phyloP scores from a whole-genome alignment of 1,140 invertebrate species.

The Drosophila rhopaloa region DNA sequence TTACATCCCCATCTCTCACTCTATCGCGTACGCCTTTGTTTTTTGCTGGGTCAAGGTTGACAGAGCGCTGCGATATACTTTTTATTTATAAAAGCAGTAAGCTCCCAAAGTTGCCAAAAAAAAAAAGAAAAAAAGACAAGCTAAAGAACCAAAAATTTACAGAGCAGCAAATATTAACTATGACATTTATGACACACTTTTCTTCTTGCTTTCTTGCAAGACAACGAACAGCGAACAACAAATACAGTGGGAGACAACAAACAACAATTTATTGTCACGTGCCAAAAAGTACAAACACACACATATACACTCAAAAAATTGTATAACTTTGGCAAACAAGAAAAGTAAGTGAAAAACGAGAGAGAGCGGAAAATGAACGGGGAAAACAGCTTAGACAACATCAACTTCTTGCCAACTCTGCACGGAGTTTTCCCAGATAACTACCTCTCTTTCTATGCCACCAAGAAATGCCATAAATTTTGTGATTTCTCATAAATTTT shows the following conservation, averaged over 20 bases:
- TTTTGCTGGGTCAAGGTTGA: slow-evolving; percentile 74
- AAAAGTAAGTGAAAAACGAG: slow-evolving; percentile 68
- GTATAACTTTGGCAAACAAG: slow-evolving; percentile 74
- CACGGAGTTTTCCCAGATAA: slow-evolving; percentile 17
- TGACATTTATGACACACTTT: slow-evolving; percentile 82
- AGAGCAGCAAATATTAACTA: slow-evolving; percentile 80
- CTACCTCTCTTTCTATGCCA: slow-evolving; percentile 21
- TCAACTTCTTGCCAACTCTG: slow-evolving; percentile 63
- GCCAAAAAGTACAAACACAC: slow-evolving; percentile 72
- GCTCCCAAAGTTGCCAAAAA: slow-evolving; percentile 60
- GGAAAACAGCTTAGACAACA: slow-evolving; percentile 42
- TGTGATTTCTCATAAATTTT: slow-evolving; percentile 78
- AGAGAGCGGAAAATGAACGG: slow-evolving; percentile 33
- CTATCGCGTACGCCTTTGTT: slow-evolving; percentile 13
- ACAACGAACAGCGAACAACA: slow-evolving; percentile 37
- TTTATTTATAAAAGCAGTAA: slow-evolving; percentile 71
- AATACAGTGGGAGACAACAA: slow-evolving; percentile 47
- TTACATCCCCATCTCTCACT: slow-evolving; percentile 11
- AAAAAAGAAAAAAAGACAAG: neutral
- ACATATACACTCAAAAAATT: slow-evolving; percentile 51
- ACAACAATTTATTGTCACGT: slow-evolving; percentile 81
- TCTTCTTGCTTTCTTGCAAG: slow-evolving; percentile 41
- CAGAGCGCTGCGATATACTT: slow-evolving; percentile 66
- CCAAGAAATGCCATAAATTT: slow-evolving; percentile 71
- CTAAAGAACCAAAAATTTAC: slow-evolving; percentile 43